Evolutionary conservation across 2,113 vertebrate species (phyloP), one percentile per base, ranked within the genome.

Genomic region (Chitala chitala): DNA sequence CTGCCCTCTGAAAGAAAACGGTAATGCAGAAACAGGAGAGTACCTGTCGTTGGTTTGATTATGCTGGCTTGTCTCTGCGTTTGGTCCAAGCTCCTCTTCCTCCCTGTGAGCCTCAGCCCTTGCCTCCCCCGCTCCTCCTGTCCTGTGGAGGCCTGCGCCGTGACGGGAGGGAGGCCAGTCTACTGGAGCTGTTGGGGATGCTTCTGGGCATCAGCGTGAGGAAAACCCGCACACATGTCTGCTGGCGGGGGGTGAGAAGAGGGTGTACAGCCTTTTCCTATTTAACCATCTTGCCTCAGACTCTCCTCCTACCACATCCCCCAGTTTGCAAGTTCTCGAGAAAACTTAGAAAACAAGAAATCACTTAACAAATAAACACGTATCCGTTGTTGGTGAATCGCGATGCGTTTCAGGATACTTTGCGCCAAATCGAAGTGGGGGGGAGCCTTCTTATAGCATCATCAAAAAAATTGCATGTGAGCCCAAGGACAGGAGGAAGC

Each of bases 251-350:
- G 56, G 80, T 77, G 53, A 61, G 65, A 78, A 77, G 3, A n/a
- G 65, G 68, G 12, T 24, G 20, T 53, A 29, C 29, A n/a, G n/a
- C n/a, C n/a, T 26, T 69, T 33, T 69, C 82, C 77, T 63, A 82
- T 77, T 79, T 65, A 81, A 75, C 82, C 54, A 74, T 84, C 72
- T 50, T n/a, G n/a, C 82, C 84, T 79, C 79, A 81, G 78, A n/a
- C n/a, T 88, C 90, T 87, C 84, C 84, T 87, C 86, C 87, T 87
- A 89, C 42, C 26, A 48, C 3, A 26, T 31, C 42, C 7, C 15
- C 8, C 10, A 48, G 50, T 8, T 10, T 65, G 46, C 36, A 22
- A n/a, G n/a, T 42, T 64, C 33, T 46, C 12, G 50, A 33, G 10
- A 20, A 63, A 20, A 3, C 44, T 61, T 50, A 38, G 17, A 73